Base-by-base conservation (phyloP, 2,113 vertebrate species). In the Calidris pugnax region DNA sequence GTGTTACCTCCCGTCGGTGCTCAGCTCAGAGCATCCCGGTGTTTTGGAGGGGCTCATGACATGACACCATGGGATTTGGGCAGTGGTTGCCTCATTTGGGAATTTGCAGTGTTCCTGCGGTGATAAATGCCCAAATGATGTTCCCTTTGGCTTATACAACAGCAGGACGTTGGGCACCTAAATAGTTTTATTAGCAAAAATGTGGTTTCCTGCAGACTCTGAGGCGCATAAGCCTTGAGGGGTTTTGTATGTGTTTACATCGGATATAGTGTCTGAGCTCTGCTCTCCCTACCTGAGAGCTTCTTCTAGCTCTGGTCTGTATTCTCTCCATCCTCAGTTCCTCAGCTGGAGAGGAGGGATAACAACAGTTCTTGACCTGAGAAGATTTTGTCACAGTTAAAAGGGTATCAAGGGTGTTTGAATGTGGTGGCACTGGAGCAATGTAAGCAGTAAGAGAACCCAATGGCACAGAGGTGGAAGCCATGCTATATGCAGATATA, bases 141-240 rank as follows among this genome's bases (percentile, higher is more conserved):
- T 75, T 95, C 55, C 22, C n/a, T 93, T 86, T 92, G 88, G 37
- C 78, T 93, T 92, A 20, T 27, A 7, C 14, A 90, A 14, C 71
- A 92, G 60, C 68, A 78, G 94, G 80, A 81, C 0, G 0, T 24
- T 67, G 84, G 60, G 22, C 37, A 89, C 51, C 55, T 77, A 71
- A 89, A 77, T 27, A 41, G 62, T 32, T 78, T 91, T 91, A 82
- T 91, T 89, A 94, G 48, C 77, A 91, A 50, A 91, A 91, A 45
- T 53, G 45, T 85, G 48, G 7, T 53, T 85, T 87, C 69, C 51
- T 85, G 45, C 48, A 48, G 91, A 35, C 33, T 67, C 51, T 50
- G 39, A 87, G 56, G 51, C 48, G n/a, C 26, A 2, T 45, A 41
- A 67, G 60, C n/a, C 5, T 55, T 21, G 66, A 75, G 57, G 56